Base-by-base conservation (phyloP, 2,888 invertebrate species). In the Philonicus albiceps region DNA sequence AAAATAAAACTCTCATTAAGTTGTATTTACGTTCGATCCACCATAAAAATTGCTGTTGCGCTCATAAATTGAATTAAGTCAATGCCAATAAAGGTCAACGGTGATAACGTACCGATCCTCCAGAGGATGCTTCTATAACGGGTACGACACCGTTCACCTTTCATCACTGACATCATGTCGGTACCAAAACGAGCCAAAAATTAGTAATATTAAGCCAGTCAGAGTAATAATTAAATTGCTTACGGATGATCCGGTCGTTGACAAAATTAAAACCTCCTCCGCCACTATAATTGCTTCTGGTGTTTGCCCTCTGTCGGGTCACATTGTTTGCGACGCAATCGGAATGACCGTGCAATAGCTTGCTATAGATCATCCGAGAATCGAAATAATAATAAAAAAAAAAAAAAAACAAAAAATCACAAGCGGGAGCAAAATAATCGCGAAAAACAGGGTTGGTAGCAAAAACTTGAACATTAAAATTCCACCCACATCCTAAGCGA, bases 391-490 rank as follows among this genome's bases (percentile, higher is more conserved):
- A n/a, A 64, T 22, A 6, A 55, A 64, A 27, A 19, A 22, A 22
- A 64, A 43, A 43, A 16, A 13, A 55, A 37, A 37, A 37, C 8
- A 37, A 37, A 37, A 37, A 64, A 64, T n/a, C 22, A 27, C 22
- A 43, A 43, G 22, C 55, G 7, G n/a, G 11, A 30, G 34, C 31
- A 19, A 74, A 74, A 74, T 31, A 74, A 34, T 31, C n/a, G 34
- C 74, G 37, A 74, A 74, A n/a, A 74, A 74, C 64, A 64, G 64
- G 64, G 64, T 64, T 64, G 64, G 64, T 64, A 64, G 64, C 64
- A 64, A 64, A 64, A 64, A 64, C 64, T 13, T 74, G 34, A 74
- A 74, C 31, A 74, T 74, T 74, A n/a, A 74, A 34, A 74, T 74
- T 74, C 74, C 74, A 31, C 74, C 74, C 74, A 74, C 74, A 74